phyloP scores from a whole-genome alignment of 2,797 vertebrate genomes.

The Cottoperca gobio region DNA sequence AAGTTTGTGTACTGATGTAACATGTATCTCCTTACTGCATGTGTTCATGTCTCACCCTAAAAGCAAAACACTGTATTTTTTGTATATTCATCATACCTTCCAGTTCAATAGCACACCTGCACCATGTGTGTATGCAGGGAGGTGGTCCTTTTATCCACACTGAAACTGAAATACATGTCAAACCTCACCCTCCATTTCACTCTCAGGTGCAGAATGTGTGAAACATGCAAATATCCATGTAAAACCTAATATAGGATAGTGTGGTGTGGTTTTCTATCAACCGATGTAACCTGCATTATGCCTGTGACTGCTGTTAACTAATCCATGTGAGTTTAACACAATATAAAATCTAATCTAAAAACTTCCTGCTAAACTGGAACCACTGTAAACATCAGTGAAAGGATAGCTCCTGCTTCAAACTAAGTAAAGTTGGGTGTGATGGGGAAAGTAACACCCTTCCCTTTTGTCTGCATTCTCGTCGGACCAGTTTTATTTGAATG shows the following conservation, averaged over 20 bases:
- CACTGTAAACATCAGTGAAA: background rate
- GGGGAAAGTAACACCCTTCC: background rate
- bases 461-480: background rate
- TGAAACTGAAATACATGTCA: background rate
- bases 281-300: too few relatives aligned
- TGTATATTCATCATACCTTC: background rate
- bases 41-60: background rate
- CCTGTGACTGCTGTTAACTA: too few relatives aligned
- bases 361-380: too few relatives aligned
- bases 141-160: background rate
- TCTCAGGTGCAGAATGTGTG: background rate
- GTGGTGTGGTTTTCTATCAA: background rate
- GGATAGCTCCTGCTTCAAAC: background rate
- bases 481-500: constrained; percentile 2
- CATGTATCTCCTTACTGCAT: background rate
- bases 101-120: background rate
- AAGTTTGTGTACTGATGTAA: background rate
- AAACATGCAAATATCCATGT: background rate
- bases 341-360: too few relatives aligned
- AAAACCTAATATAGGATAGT: background rate
- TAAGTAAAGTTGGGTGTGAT: background rate
- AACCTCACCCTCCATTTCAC: background rate
- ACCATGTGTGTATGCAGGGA: background rate
- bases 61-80: background rate
- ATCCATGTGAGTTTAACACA: too few relatives aligned